Conservation (phyloP, 2,797 vertebrate species). For the Microcaecilia unicolor region DNA sequence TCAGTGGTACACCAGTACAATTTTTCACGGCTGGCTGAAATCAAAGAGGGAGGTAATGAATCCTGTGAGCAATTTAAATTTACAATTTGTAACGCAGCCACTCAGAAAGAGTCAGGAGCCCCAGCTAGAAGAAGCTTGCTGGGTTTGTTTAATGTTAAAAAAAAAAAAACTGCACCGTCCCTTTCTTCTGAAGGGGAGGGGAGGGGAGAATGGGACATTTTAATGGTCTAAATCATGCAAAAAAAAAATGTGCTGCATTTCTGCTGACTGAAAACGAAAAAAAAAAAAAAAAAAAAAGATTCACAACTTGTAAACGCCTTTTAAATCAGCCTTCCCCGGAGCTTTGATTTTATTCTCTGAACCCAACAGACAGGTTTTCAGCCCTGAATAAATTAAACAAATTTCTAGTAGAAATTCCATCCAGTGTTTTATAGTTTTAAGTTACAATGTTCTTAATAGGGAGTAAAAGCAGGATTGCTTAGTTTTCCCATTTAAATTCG, state of each 20-base stretch:
- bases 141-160: constrained; percentile 71
- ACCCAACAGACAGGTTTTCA: too few species aligned
- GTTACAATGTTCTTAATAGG: too few species aligned
- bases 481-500: too few species aligned
- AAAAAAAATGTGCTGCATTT: not conserved
- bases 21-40: constrained; percentile 75
- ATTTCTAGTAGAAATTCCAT: too few species aligned
- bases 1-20: constrained; percentile 68
- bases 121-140: constrained; percentile 53
- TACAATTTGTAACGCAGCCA: constrained; percentile 72
- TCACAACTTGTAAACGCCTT: too few species aligned
- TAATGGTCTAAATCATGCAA: not conserved
- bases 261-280: not conserved
- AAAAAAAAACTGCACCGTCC: constrained; percentile 28
- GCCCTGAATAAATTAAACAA: too few species aligned
- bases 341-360: too few species aligned
- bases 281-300: too few species aligned
- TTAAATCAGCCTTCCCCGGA: too few species aligned
- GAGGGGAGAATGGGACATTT: not conserved
- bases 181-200: too few species aligned
- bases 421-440: too few species aligned
- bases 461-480: too few species aligned
- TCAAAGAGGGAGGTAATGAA: constrained; percentile 73
- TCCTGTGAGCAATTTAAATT: constrained; percentile 74
- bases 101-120: constrained; percentile 57